Conservation (phyloP, 1,140 invertebrate genomes). For the Drosophila pectinifera region DNA sequence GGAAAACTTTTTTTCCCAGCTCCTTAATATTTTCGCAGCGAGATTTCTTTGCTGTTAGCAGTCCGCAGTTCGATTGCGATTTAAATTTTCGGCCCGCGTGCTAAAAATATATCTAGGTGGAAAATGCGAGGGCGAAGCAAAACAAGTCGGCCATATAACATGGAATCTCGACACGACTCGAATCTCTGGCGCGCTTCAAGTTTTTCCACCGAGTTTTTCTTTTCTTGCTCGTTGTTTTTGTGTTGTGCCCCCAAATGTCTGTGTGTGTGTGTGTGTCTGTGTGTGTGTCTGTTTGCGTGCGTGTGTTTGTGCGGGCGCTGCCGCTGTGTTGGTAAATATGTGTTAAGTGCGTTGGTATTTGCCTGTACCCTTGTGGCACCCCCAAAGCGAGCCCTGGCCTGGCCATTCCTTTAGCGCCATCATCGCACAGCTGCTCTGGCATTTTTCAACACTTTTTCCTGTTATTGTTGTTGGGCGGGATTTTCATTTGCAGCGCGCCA, state of each 20-base stretch:
- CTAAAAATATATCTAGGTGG: slow-evolving; percentile 72
- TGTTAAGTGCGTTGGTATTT: slow-evolving; percentile 82
- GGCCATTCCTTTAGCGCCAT: neutral
- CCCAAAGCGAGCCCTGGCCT: neutral
- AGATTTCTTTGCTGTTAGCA: slow-evolving; percentile 4
- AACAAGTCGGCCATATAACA: slow-evolving; percentile 45
- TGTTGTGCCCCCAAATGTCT: too few relatives aligned
- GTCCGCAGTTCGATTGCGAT: slow-evolving; percentile 57
- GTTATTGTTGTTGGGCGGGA: slow-evolving; percentile 49
- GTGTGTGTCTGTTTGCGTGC: slow-evolving; percentile 27
- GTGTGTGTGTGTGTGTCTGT: slow-evolving; percentile 18
- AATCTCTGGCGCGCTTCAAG: slow-evolving; percentile 67
- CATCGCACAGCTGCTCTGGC: slow-evolving; percentile 64
- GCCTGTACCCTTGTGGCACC: slow-evolving; percentile 36
- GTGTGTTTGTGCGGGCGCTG: slow-evolving; percentile 26
- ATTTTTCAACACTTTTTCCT: slow-evolving; percentile 77
- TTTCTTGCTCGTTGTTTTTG: slow-evolving; percentile 34
- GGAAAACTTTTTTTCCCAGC: slow-evolving; percentile 57
- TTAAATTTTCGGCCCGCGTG: slow-evolving; percentile 68
- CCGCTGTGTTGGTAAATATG: slow-evolving; percentile 68
- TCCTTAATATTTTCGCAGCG: slow-evolving; percentile 29
- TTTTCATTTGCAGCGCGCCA: slow-evolving; percentile 46
- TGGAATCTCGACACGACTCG: slow-evolving; percentile 64
- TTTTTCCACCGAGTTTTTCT: slow-evolving; percentile 49
- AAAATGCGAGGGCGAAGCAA: slow-evolving; percentile 41